These are phyloP conservation scores for Ctenodactylus gundi DNA, from an alignment of 2,113 vertebrate genomes.

Conservation along the genomic window DNA sequence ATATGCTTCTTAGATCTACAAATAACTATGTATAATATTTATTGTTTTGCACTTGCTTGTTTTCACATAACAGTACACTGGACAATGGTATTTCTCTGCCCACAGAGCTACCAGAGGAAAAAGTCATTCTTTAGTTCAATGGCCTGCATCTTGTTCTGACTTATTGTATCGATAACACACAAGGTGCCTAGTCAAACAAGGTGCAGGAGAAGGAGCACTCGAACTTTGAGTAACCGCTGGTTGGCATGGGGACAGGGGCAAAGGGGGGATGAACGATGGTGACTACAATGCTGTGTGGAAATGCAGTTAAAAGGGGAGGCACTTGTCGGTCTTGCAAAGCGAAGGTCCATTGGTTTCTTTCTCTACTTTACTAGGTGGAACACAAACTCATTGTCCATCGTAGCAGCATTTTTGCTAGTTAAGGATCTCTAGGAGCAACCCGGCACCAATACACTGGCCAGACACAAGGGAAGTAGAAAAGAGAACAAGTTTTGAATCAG, in stretches of 20 bases:
- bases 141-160: not conserved
- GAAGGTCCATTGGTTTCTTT: not conserved
- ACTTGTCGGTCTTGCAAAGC: not conserved
- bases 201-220: too few relatives aligned
- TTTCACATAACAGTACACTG: not conserved
- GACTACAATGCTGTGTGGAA: not conserved
- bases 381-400: not conserved
- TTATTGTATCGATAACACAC: conserved; percentile 17
- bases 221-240: not conserved
- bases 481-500: not conserved
- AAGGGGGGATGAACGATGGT: not conserved
- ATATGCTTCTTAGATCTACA: not conserved
- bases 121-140: conserved; percentile 23
- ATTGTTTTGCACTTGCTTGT: not conserved
- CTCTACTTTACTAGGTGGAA: not conserved
- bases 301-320: not conserved
- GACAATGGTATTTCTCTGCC: not conserved
- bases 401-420: not conserved
- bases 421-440: not conserved
- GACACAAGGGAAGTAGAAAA: not conserved
- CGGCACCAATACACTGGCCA: not conserved
- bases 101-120: not conserved
- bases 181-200: not conserved
- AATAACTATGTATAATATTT: not conserved
- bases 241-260: not conserved